A percentile compares a stretch with the other conserved stretches of the same genome.
Conservation (phyloP, 2,888 invertebrate genomes). For the Allolobophora icterica region DNA sequence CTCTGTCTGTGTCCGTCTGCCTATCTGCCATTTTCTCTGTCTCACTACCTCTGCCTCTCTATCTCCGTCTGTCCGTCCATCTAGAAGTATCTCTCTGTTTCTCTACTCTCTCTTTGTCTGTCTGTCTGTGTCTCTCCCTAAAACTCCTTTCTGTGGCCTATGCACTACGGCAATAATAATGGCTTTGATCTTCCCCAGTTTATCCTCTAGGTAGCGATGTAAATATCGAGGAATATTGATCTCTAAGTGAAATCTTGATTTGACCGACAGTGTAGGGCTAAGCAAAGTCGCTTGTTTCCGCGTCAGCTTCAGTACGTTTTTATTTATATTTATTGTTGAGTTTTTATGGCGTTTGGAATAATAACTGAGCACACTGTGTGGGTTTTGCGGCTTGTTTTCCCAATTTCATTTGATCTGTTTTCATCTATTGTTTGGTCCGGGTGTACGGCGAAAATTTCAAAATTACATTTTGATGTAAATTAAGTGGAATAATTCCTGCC, state of each 20-base stretch:
- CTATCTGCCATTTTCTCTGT: too few species aligned
- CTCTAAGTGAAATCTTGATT: conserved; percentile 17
- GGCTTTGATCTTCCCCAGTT: not conserved
- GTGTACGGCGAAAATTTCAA: not conserved
- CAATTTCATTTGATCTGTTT: not conserved
- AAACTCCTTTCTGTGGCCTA: too few species aligned
- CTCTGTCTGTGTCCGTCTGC: too few species aligned
- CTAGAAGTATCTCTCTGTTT: too few species aligned
- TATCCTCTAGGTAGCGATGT: not conserved
- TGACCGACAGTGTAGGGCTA: not conserved
- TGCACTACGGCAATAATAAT: not conserved
- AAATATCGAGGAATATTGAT: conserved; percentile 17
- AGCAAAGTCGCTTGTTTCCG: too few species aligned
- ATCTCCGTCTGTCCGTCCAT: too few species aligned
- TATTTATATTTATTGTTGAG: not conserved
- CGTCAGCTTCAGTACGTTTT: not conserved
- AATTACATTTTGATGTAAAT: not conserved
- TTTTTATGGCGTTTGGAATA: not conserved
- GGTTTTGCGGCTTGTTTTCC: not conserved
- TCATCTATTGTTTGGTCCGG: not conserved
- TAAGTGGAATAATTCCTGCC: not conserved
- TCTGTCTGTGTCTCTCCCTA: too few species aligned
- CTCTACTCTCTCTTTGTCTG: too few species aligned
- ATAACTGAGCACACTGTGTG: not conserved
- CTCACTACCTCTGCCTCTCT: too few species aligned